Conservation (phyloP, 2,797 vertebrate genomes). For the Schizothorax lantsangensis region DNA sequence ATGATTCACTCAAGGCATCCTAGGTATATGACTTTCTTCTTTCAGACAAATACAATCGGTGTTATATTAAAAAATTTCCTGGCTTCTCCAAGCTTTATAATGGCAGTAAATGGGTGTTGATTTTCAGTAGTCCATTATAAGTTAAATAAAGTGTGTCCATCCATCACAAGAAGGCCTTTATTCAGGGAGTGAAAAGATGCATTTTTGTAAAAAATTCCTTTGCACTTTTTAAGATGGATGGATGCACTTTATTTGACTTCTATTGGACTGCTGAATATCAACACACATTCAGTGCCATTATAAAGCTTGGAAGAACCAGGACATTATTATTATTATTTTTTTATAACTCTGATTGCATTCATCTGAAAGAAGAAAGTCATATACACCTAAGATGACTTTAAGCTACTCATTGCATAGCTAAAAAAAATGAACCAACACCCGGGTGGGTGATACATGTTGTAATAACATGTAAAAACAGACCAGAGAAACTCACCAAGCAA, state of each 20-base stretch:
- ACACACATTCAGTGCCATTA: not conserved
- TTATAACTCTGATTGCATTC: not conserved
- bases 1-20: not conserved
- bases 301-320: not conserved
- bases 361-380: not conserved
- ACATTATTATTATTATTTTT: not conserved
- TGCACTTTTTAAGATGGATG: not conserved
- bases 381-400: not conserved
- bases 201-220: not conserved
- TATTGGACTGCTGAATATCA: not conserved
- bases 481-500: constrained; percentile 81
- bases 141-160: too few relatives aligned
- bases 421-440: not conserved
- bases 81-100: not conserved
- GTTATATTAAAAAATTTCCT: not conserved
- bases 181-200: not conserved
- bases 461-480: not conserved
- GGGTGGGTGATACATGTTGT: not conserved
- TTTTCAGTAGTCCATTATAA: not conserved
- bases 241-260: not conserved
- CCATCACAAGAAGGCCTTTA: too few relatives aligned
- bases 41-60: not conserved
- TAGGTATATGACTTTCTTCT: not conserved
- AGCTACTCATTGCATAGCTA: not conserved
- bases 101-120: not conserved